Base-by-base conservation (phyloP, 2,113 vertebrate genomes). In the Pungitius pungitius region DNA sequence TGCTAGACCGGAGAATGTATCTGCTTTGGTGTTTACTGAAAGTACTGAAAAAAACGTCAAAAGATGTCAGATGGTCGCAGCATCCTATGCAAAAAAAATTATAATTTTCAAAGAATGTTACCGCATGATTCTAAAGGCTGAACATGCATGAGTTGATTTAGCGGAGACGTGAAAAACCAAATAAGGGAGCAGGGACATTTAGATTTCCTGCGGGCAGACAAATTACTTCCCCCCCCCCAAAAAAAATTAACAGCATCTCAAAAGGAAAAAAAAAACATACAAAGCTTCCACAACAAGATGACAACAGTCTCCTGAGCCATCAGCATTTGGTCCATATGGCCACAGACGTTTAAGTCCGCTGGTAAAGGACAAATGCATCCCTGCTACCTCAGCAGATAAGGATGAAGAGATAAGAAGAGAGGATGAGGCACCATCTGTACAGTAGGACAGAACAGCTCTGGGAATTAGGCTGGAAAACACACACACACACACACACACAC, bases 361-460 rank as follows among this genome's bases (percentile, higher is more conserved):
- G 75, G 42, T 68, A 52, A 60, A 62, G 57, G 49, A 63, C 59
- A 42, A n/a, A 78, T 35, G 47, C 59, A 78, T 78, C 68, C 54
- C 67, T 66, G 40, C 57, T 83, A 68, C 79, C 73, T 89, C 87
- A 71, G 74, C 55, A 45, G 79, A 85, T 63, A 74, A 80, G 86
- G 88, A 91, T 90, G 81, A 73, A 75, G 64, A 78, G 77, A 71
- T 74, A 88, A 87, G 81, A 85, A 67, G 69, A 85, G 62, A 83
- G 81, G 87, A 90, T 87, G 85, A 90, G 64, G 78, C 75, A 78
- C 88, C 91, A 92, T 93, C 87, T 93, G 91, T 75, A 87, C 63
- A 52, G 47, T 83, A 83, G 75, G 45, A 58, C 73, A 71, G 81
- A 75, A 39, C 81, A 61, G 86, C 81, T 68, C 70, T 81, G 75